Conservation (phyloP, 2,113 vertebrate genomes). For the Procavia capensis region DNA sequence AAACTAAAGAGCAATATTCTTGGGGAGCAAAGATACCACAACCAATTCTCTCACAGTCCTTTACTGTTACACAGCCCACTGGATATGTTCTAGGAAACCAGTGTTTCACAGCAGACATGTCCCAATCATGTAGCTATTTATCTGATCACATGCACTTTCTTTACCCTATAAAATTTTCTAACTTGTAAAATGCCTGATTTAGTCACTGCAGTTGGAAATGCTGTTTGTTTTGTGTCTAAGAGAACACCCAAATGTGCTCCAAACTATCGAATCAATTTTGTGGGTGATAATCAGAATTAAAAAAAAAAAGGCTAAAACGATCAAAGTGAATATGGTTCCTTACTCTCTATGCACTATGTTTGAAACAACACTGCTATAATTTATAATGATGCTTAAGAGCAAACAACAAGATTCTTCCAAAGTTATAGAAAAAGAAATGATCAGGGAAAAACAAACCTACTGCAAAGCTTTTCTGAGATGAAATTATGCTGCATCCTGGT, state of each 20-base stretch:
- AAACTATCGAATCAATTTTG: conserved; percentile 14
- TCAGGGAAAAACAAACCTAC: not conserved
- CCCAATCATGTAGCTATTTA: conserved; percentile 6
- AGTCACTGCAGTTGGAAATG: not conserved
- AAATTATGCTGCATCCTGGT: not conserved
- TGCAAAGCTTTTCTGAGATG: not conserved
- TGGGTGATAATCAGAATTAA: not conserved
- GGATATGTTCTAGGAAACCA: conserved; percentile 20
- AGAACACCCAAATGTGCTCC: not conserved
- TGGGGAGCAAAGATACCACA: not conserved
- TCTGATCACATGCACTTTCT: not conserved
- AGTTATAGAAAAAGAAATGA: not conserved
- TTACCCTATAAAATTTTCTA: not conserved
- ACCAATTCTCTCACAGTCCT: not conserved
- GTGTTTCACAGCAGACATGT: conserved; percentile 23
- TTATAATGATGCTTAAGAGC: not conserved
- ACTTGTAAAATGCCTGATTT: not conserved
- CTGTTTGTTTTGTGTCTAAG: not conserved
- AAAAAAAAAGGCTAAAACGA: not conserved
- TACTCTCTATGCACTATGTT: not conserved
- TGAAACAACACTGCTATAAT: not conserved
- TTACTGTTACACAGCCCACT: conserved; percentile 15
- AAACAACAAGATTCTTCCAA: not conserved
- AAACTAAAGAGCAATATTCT: not conserved
- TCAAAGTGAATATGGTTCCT: not conserved